These are phyloP conservation scores for Globodera ellingtonae DNA, from an alignment of 1,140 invertebrate genomes.

Conservation along the genomic window DNA sequence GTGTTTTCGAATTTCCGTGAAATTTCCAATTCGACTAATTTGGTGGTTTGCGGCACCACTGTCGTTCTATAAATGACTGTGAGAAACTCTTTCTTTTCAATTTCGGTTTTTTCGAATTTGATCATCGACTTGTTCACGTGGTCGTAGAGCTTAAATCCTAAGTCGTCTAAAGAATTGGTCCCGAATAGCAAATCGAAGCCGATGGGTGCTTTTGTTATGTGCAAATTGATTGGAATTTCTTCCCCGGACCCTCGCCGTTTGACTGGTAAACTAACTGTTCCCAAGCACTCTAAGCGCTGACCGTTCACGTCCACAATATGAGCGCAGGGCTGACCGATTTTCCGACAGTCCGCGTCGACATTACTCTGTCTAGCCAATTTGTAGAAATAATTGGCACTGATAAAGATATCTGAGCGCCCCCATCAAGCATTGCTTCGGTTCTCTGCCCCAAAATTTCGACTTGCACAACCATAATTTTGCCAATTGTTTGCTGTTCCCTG, in stretches of 20 bases:
- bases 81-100: background rate
- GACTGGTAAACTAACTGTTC: background rate
- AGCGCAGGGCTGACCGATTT: background rate
- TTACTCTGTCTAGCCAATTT: background rate
- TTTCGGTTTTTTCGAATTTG: background rate
- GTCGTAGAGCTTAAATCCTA: conserved; percentile 4
- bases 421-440: background rate
- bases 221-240: background rate
- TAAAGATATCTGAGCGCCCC: background rate
- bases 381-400: background rate
- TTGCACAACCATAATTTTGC: background rate
- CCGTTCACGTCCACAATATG: conserved; percentile 20
- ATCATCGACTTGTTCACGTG: background rate
- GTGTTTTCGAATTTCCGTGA: too few species aligned
- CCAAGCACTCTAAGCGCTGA: background rate
- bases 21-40: background rate
- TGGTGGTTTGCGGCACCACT: background rate
- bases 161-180: background rate
- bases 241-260: background rate
- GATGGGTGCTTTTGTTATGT: background rate
- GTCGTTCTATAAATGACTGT: background rate
- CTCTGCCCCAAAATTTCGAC: background rate
- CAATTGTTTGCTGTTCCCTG: background rate
- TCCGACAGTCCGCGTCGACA: background rate
- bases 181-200: background rate